Percentiles rank a stretch among this genome's conserved stretches.
Conservation (phyloP, 2,888 invertebrate species). For the Salpingus planirostris region DNA sequence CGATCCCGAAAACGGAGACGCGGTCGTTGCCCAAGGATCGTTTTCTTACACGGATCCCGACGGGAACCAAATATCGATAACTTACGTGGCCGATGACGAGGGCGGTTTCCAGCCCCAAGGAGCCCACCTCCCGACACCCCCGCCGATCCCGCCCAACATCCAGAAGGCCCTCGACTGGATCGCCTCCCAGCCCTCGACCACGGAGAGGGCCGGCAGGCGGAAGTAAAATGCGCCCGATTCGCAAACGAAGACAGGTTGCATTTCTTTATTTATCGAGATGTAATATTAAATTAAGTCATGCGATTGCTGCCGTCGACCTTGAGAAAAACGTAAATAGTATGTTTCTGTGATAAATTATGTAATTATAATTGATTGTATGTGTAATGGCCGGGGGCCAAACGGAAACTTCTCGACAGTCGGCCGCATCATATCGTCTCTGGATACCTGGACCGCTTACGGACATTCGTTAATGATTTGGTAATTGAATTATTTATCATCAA, state of each 20-base stretch:
- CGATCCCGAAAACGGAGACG: slow-evolving; percentile 57
- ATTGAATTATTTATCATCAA: slow-evolving; percentile 8
- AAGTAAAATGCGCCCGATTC: slow-evolving; percentile 11
- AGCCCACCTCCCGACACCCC: slow-evolving; percentile 65
- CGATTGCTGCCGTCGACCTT: slow-evolving; percentile 9
- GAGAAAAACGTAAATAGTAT: no score
- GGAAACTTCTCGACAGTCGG: slow-evolving; percentile 5
- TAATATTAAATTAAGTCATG: no score
- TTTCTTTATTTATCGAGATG: no score
- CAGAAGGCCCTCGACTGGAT: slow-evolving; percentile 65
- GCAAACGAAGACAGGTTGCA: no score
- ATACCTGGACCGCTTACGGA: slow-evolving; percentile 12
- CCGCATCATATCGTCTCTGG: slow-evolving; percentile 5
- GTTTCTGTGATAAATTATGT: slow-evolving; percentile 16
- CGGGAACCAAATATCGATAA: slow-evolving; percentile 58
- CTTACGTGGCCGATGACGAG: slow-evolving; percentile 64
- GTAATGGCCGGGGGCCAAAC: slow-evolving; percentile 2
- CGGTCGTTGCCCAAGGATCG: slow-evolving; percentile 58
- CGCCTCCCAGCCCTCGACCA: slow-evolving; percentile 53
- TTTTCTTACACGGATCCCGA: slow-evolving; percentile 63
- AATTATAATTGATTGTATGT: slow-evolving; percentile 5
- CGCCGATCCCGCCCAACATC: slow-evolving; percentile 66
- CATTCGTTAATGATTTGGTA: slow-evolving; percentile 6
- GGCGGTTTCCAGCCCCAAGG: slow-evolving; percentile 53
- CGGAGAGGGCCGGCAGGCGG: slow-evolving; percentile 27